These are phyloP conservation scores for Coregonus sp. DNA, from an alignment of 2,797 vertebrate species.

Conservation along the genomic window DNA sequence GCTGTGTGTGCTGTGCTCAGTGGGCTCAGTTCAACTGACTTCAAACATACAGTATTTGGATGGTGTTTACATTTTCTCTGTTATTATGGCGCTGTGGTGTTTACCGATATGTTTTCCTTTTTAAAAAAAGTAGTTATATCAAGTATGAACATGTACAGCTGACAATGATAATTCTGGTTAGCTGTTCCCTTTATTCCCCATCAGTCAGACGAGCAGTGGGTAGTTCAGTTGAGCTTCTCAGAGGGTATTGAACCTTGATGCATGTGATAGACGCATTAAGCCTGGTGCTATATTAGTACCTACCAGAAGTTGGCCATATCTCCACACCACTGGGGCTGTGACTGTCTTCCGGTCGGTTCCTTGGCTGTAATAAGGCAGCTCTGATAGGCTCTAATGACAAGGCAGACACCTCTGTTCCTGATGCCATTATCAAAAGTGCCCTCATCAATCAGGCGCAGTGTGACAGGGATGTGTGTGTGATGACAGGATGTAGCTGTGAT, in stretches of 20 bases:
- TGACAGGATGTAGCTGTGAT: constrained; percentile 71
- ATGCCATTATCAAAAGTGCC: constrained; percentile 77
- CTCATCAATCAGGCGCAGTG: constrained; percentile 70
- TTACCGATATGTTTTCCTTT: not conserved
- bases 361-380: constrained; percentile 68
- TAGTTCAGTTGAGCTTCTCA: constrained; percentile 46
- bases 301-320: constrained; percentile 51
- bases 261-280: constrained; percentile 59
- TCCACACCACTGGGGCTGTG: constrained; percentile 31
- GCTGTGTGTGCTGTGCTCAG: not conserved
- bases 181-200: constrained; percentile 5
- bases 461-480: constrained; percentile 59
- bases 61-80: not conserved
- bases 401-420: constrained; percentile 72
- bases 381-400: constrained; percentile 77
- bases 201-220: constrained; percentile 35
- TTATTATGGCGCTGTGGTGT: not conserved
- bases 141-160: not conserved
- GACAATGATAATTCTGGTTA: constrained; percentile 3
- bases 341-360: constrained; percentile 50
- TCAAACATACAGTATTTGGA: not conserved
- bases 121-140: not conserved
- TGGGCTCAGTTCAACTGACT: not conserved
- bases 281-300: constrained; percentile 53
- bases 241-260: constrained; percentile 50